Base-by-base conservation (phyloP, 2,888 invertebrate genomes). In the Zeuzera pyrina region DNA sequence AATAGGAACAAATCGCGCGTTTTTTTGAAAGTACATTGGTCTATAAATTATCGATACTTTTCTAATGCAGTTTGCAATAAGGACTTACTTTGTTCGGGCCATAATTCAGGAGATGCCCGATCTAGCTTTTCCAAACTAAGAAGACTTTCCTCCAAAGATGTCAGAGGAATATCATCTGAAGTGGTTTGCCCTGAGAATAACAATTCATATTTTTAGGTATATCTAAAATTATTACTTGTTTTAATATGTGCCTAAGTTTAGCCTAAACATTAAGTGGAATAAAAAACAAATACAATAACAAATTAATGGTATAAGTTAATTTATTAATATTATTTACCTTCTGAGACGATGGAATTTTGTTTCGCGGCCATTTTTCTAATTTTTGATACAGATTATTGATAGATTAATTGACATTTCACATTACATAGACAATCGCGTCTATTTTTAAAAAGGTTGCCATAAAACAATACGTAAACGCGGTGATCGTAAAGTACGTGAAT, bases 91-190 rank as follows among this genome's bases (percentile, higher is more conserved):
- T 94, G 93, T 73, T 97, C 96, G 13, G 97, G 97, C 97, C 97
- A 98, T 55, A 97, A 74, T 64, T 97, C 96, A 16, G 97, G 97
- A 2, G 97, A 97, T n/a, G 94, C 89, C 49, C 97, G 87, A 72
- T 96, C 96, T 50, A 98, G 79, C 64, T 93, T 95, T 79, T 98
- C 97, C 59, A 92, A 86, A 59, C 95, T 95, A 52, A 95, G 84
- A 37, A 97, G 85, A 63, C 89, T 91, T 59, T 91, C 91, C 64
- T 93, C 93, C 48, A 84, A 62, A 37, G 79, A 77, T 47, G 74
- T 64, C 72, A 84, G 49, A 41, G 84, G 78, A 73, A 79, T 83
- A 78, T 81, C 81, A 46, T 81, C 83, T 40, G 76, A 56, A 44
- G 70, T 51, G 43, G 69, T 47, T 65, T 70, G 74, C 41, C 69